Conservation (phyloP, 2,797 vertebrate species). For the Melopsittacus undulatus region DNA sequence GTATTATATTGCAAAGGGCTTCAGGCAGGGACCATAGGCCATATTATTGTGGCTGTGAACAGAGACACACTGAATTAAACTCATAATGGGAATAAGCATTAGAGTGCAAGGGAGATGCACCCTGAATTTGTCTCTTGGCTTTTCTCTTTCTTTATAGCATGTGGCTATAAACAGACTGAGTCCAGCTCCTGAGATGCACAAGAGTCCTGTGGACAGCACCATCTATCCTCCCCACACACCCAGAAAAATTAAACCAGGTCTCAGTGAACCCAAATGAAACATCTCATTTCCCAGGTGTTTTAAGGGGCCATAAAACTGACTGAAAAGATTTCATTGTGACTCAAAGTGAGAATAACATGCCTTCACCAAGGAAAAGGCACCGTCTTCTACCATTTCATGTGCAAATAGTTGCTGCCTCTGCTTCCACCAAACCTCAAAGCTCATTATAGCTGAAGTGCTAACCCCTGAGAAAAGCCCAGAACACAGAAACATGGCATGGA, state of each 20-base stretch:
- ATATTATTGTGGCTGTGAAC: background rate
- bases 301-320: background rate
- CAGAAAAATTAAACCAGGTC: background rate
- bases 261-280: background rate
- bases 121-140: background rate
- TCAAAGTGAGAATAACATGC: background rate
- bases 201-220: background rate
- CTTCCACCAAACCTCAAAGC: background rate
- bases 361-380: background rate
- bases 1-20: background rate
- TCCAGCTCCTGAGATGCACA: background rate
- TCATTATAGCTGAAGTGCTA: conserved; percentile 12
- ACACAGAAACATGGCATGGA: background rate
- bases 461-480: background rate
- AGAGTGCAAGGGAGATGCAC: background rate
- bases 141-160: background rate
- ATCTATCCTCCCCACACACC: background rate
- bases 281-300: background rate
- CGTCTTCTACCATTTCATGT: background rate
- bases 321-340: background rate
- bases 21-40: background rate
- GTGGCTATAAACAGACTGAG: background rate
- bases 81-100: background rate
- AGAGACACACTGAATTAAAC: background rate
- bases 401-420: background rate